Evolutionary conservation across 2,888 invertebrate species (phyloP), one percentile per base, ranked within the genome.

Genomic region (Helicoverpa assulta): DNA sequence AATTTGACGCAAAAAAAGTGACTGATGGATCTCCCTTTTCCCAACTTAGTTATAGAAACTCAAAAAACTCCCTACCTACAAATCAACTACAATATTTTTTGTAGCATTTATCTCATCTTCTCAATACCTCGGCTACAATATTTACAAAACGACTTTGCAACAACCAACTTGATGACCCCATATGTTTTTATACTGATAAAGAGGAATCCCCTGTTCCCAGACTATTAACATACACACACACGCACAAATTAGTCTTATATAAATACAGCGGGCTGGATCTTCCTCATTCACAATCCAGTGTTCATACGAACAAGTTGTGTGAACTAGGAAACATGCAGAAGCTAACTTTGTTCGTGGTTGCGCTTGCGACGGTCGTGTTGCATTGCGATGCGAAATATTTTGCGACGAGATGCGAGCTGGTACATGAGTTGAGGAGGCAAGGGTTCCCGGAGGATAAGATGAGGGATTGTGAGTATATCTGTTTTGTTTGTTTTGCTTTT

Each of bases 391-490:
- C 85, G 0, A 86, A 86, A n/a, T 71, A 74, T 8, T 89, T 91
- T 37, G 18, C 73, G 7, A 86, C 82, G 0, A 85, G 88, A 81
- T 93, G 93, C 62, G 87, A 86, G 6, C 70, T 93, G 54, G 91
- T 90, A 0, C 74, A 60, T 0, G 90, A 91, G 59, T 75, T 93
- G 19, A 83, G 90, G 58, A 85, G 61, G 0, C 92, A 92, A 62
- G 91, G 91, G 0, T 92, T 93, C 65, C 90, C 92, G 0, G 89
- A 88, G 64, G 78, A 84, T 33, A 86, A 92, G 66, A 74, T 93
- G 80, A 84, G 87, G 51, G 86, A 93, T 69, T 93, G 93, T 92
- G 74, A 89, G 91, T 78, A 70, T 40, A 40, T 12, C 29, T 29
- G 7, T 14, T 3, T 16, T 16, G n/a, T n/a, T 16, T 3, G 2